Conservation (phyloP, 2,113 vertebrate species). For the Uropsilus gracilis region DNA sequence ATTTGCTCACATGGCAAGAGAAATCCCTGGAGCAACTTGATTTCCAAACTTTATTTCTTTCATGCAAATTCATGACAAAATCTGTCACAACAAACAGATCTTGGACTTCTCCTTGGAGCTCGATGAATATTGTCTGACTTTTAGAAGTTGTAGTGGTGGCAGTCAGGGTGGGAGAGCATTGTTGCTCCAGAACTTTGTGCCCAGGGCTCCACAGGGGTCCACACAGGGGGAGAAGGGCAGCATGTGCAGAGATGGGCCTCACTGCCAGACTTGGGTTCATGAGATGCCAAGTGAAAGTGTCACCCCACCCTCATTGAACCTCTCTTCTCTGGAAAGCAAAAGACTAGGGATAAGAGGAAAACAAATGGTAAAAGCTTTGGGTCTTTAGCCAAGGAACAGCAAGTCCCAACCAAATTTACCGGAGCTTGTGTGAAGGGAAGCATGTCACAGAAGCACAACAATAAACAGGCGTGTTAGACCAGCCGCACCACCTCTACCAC, state of each 20-base stretch:
- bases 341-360: slow-evolving; percentile 53
- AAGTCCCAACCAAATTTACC: slow-evolving; percentile 41
- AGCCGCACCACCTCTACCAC: neutral
- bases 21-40: neutral
- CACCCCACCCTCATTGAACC: neutral
- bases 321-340: slow-evolving; percentile 17
- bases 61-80: neutral
- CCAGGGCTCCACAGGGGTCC: neutral
- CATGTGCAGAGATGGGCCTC: slow-evolving; percentile 33
- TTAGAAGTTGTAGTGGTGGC: neutral
- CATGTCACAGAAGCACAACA: neutral
- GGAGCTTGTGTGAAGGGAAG: slow-evolving; percentile 35
- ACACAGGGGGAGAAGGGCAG: neutral
- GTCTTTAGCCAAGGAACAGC: slow-evolving; percentile 58
- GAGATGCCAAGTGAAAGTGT: neutral
- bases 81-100: neutral
- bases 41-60: neutral
- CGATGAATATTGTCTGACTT: neutral
- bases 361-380: slow-evolving; percentile 9
- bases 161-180: neutral
- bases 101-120: neutral
- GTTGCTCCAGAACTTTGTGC: neutral
- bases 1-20: neutral
- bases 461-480: neutral
- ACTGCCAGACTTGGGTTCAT: slow-evolving; percentile 12